These are phyloP conservation scores for Thecocarcelia acutangulata DNA, from an alignment of 2,888 invertebrate species.

Conservation along the genomic window DNA sequence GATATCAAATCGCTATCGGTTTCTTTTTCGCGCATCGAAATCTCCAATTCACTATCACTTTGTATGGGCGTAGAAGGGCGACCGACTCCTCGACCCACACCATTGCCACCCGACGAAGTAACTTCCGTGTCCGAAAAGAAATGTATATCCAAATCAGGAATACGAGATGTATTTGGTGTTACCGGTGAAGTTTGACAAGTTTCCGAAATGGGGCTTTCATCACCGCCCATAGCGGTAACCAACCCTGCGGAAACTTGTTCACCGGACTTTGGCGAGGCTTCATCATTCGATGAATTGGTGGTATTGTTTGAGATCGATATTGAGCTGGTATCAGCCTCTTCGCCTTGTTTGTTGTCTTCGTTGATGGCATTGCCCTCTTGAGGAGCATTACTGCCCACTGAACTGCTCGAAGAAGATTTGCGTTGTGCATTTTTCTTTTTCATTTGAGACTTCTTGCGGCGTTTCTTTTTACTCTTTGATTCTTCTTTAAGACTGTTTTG, in stretches of 20 bases:
- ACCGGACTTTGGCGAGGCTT: conserved; percentile 77
- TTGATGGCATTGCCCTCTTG: conserved; percentile 70
- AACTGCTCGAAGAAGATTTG: conserved; percentile 84
- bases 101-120: conserved; percentile 86
- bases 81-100: conserved; percentile 82
- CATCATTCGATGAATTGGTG: conserved; percentile 76
- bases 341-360: conserved; percentile 72
- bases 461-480: conserved; percentile 87
- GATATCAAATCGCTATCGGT: conserved; percentile 74
- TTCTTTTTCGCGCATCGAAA: conserved; percentile 81
- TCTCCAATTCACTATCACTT: conserved; percentile 97
- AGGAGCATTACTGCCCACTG: conserved; percentile 76
- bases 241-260: conserved; percentile 74
- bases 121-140: conserved; percentile 97
- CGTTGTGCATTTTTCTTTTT: conserved; percentile 90
- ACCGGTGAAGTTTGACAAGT: conserved; percentile 74
- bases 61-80: conserved; percentile 92
- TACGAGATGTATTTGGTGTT: conserved; percentile 79
- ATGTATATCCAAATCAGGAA: conserved; percentile 87
- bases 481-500: conserved; percentile 74
- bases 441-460: conserved; percentile 89
- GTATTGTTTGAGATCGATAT: conserved; percentile 76
- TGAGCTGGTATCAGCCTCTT: conserved; percentile 75
- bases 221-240: conserved; percentile 73
- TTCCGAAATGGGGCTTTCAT: conserved; percentile 74